Base-by-base conservation (phyloP, 1,140 invertebrate genomes). In the Hypothenemus hampei region DNA sequence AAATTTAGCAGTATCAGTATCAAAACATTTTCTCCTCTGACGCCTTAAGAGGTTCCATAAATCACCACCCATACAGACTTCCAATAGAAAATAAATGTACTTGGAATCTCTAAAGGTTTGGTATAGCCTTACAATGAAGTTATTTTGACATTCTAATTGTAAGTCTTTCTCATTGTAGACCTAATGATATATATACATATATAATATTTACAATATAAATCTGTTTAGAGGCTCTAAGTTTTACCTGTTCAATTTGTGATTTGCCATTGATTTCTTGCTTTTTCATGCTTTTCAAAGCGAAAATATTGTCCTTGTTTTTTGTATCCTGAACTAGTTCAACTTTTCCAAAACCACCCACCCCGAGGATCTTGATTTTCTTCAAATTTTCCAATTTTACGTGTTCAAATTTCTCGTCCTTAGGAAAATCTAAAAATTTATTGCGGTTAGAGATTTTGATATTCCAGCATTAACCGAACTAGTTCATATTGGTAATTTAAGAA, bases 31-130 rank as follows among this genome's bases (percentile, higher is more conserved):
- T 49, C 77, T 73, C 54, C 76, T 79, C 51, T 87, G 81, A 62
- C 84, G 83, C 51, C 85, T 79, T 20, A 99, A 78, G 13, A 97
- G 85, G 7, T 93, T 97, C 94, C 95, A 99, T 7, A 99, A 82
- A 73, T 98, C 96, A 11, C 97, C 97, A 4, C 96, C 96, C 31
- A 98, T 79, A 70, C 95, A 96, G 0, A 89, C 84, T 76, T 99
- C 97, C 85, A 98, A 87, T 26, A 99, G 72, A 77, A 98, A 96
- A 71, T 98, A 99, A 4, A 98, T 82, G 71, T 94, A 97, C 69
- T 97, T 97, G 39, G 78, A 80, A 73, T 98, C 94, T 69, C 92
- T 91, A 72, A 90, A 98, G 1, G 95, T 98, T 56, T 85, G 86
- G 73, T 89, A 97, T 41, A 98, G 77, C 66, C 92, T 95, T 67